These are phyloP conservation scores for Oryctolagus cuniculus DNA, from an alignment of 2,113 vertebrate species.

Conservation along the genomic window DNA sequence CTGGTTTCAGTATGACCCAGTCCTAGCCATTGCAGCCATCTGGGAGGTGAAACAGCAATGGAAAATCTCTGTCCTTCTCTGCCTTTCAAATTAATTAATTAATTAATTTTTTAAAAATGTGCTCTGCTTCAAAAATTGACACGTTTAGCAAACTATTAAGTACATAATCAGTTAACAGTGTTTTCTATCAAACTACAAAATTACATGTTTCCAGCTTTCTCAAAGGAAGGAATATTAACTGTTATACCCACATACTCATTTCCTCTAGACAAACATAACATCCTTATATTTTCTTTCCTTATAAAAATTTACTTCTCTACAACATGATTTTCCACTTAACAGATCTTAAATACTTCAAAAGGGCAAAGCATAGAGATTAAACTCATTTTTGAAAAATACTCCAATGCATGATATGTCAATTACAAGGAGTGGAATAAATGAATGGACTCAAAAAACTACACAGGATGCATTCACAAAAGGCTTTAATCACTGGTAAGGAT, in stretches of 20 bases:
- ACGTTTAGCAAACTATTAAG: not conserved
- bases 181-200: slow-evolving; percentile 22
- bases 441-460: not conserved
- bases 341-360: not conserved
- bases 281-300: not conserved
- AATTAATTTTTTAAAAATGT: not conserved
- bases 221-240: not conserved
- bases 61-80: no score
- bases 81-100: no score
- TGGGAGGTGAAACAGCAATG: no score
- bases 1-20: no score
- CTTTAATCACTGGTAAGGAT: not conserved
- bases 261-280: not conserved
- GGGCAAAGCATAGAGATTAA: not conserved
- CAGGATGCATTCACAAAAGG: not conserved
- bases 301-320: slow-evolving; percentile 11
- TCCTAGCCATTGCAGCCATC: no score
- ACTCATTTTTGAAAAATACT: not conserved
- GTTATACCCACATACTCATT: not conserved
- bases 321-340: slow-evolving; percentile 41
- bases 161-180: not conserved
- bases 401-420: no score
- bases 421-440: not conserved
- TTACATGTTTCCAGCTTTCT: not conserved
- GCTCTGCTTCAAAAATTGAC: not conserved